These are phyloP conservation scores for Pogoniulus pusillus DNA, from an alignment of 2,797 vertebrate genomes.

Conservation along the genomic window DNA sequence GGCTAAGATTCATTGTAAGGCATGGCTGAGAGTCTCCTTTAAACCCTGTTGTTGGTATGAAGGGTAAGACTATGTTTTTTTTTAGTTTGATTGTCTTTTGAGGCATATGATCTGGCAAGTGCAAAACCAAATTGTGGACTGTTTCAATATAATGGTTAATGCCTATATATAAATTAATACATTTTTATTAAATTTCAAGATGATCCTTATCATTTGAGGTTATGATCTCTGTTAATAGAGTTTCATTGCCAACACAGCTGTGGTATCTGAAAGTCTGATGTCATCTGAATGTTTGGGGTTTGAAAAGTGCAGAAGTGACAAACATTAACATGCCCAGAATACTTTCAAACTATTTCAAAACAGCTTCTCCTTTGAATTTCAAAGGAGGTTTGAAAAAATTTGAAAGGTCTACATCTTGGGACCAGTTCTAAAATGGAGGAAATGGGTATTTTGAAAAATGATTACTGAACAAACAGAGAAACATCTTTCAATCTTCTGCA, in stretches of 20 bases:
- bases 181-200: neutral
- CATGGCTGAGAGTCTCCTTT: neutral
- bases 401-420: neutral
- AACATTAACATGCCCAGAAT: neutral
- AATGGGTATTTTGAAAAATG: neutral
- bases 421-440: neutral
- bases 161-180: neutral
- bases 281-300: neutral
- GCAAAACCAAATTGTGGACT: neutral
- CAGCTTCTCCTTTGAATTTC: neutral
- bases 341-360: neutral
- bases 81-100: neutral
- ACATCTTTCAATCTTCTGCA: neutral
- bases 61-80: neutral
- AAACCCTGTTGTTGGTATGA: neutral
- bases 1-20: neutral
- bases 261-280: neutral
- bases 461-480: neutral
- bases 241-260: neutral
- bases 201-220: neutral
- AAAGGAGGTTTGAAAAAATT: neutral
- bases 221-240: neutral
- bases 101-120: neutral
- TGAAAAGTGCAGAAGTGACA: neutral
- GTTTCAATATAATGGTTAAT: neutral